Evolutionary conservation across 2,113 vertebrate genomes (phyloP).

Genomic region (Abramis brama): DNA sequence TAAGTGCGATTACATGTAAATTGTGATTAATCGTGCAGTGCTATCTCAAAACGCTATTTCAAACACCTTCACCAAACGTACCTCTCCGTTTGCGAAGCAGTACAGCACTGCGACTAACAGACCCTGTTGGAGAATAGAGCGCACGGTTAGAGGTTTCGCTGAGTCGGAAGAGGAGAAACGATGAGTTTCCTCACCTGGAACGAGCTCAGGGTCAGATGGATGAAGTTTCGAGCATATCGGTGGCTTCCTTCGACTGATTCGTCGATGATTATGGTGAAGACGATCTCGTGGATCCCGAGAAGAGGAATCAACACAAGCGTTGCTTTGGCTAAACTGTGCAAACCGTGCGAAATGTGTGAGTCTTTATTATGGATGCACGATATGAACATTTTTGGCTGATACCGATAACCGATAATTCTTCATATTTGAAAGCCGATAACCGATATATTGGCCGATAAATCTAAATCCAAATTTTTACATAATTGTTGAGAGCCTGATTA

Average conservation of each 20-base stretch:
- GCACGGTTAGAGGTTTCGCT: neutral
- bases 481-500: no score
- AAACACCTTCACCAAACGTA: slow-evolving; percentile 63
- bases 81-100: slow-evolving; percentile 96
- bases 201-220: slow-evolving; percentile 89
- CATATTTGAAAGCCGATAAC: no score
- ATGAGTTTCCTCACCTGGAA: slow-evolving; percentile 79
- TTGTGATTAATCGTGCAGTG: no score
- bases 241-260: slow-evolving; percentile 84
- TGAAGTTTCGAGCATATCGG: slow-evolving; percentile 81
- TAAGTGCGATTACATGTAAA: no score
- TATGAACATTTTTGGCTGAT: no score
- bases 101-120: slow-evolving; percentile 91
- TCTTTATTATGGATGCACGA: no score
- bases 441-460: no score
- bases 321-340: slow-evolving; percentile 85
- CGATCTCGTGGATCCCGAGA: slow-evolving; percentile 90
- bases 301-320: slow-evolving; percentile 91
- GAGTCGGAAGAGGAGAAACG: neutral
- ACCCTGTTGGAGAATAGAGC: slow-evolving; percentile 77
- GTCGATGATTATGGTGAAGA: slow-evolving; percentile 86
- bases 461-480: no score
- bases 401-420: no score
- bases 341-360: neutral
- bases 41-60: no score